Evolutionary conservation across 2,888 invertebrate species (phyloP).

Genomic region (Penaeus monodon): DNA sequence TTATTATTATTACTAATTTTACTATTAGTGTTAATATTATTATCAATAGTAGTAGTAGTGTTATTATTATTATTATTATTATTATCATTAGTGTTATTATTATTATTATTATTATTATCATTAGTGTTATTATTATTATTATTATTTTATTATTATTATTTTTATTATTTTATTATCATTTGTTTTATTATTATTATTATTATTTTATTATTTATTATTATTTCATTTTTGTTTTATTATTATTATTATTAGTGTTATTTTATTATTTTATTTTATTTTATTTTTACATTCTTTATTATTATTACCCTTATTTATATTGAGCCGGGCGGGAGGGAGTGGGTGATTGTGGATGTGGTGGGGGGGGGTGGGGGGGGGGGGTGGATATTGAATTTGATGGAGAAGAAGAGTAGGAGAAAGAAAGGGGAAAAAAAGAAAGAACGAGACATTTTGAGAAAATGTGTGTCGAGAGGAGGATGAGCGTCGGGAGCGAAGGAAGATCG

Average conservation of each 20-base stretch:
- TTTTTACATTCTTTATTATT: neutral
- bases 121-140: constrained; percentile 1
- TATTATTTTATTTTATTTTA: too few species aligned
- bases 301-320: constrained; percentile 25
- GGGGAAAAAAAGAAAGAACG: neutral
- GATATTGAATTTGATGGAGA: too few species aligned
- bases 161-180: constrained; percentile 11
- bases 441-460: too few species aligned
- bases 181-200: constrained; percentile 8
- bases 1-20: constrained; percentile 15
- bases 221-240: too few species aligned
- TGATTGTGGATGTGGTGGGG: neutral
- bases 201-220: neutral
- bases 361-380: too few species aligned
- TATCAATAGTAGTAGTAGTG: constrained; percentile 24
- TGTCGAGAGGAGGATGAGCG: neutral
- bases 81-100: constrained; percentile 5
- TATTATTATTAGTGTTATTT: too few species aligned
- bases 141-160: constrained; percentile 24
- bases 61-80: constrained; percentile 24
- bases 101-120: constrained; percentile 4
- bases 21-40: constrained; percentile 20
- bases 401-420: too few species aligned
- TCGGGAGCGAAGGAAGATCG: too few species aligned
- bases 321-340: neutral